Evolutionary conservation across 2,797 vertebrate genomes (phyloP), one percentile per base, ranked within the genome.

Genomic region (Leptoclinus maculatus): DNA sequence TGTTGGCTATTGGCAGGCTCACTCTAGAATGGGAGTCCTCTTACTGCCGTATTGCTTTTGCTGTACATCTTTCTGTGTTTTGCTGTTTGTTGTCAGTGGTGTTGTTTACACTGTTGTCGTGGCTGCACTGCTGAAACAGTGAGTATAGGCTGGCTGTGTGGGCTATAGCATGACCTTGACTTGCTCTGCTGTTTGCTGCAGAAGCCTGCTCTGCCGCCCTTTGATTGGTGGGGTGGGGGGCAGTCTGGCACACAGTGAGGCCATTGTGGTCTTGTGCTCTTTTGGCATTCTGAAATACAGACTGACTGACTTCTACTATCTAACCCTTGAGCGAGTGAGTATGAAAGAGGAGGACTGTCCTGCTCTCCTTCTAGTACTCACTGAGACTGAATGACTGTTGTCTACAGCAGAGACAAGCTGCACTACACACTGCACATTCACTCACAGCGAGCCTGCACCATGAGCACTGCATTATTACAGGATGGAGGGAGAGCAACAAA

Each of bases 321-420:
- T 66, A 7, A 23, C 58, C 60, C 62, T 80, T 17, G 34, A 79
- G 59, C n/a, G 16, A 41, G 45, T 53, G 66, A 2, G 14, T 54
- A 79, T 77, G 76, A 90, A 80, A 87, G 79, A 89, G 71, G 65
- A 36, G 1, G 29, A 66, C 79, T 90, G 87, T 91, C 1, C 73
- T 25, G 27, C 66, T 78, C 64, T 78, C 60, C 66, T n/a, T 5
- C 57, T 34, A 23, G 19, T 57, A 43, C 74, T 73, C 21, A 62
- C 56, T 62, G 62, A 59, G 73, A 66, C 77, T 83, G 72, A 73
- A 76, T 64, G 74, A 87, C 53, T 71, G 65, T 25, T 2, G n/a
- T 75, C 76, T 25, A 65, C 60, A 73, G 39, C 64, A 64, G 68
- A 41, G 59, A 53, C 62, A 5, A 47, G 60, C 71, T 82, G 84